A percentile compares a stretch with the other conserved stretches of the same genome.
These are phyloP conservation scores for Erethizon dorsatum DNA, from an alignment of 2,797 vertebrate species.

Conservation along the genomic window DNA sequence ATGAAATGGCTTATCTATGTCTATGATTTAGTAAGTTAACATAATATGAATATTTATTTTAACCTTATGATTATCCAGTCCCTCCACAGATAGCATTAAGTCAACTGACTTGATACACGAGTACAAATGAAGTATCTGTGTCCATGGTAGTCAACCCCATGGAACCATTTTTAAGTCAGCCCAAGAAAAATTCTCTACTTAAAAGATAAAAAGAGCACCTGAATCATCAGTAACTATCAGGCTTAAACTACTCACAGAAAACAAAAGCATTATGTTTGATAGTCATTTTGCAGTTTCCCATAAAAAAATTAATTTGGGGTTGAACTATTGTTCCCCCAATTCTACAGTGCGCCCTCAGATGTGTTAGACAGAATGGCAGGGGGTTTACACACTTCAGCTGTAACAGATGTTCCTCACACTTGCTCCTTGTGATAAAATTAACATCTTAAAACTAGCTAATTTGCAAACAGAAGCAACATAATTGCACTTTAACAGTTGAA, in stretches of 20 bases:
- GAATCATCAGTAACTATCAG: slow-evolving; percentile 74
- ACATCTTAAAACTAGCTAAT: slow-evolving; percentile 91
- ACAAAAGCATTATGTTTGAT: slow-evolving; percentile 63
- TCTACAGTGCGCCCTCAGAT: slow-evolving; percentile 82
- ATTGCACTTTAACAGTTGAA: slow-evolving; percentile 91
- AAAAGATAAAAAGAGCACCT: slow-evolving; percentile 46
- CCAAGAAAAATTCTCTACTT: slow-evolving; percentile 71
- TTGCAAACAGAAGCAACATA: slow-evolving; percentile 92
- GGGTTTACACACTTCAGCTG: slow-evolving; percentile 88
- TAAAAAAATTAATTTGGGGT: slow-evolving; percentile 81
- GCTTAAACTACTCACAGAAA: slow-evolving; percentile 73
- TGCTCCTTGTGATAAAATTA: slow-evolving; percentile 91
- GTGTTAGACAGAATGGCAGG: slow-evolving; percentile 87
- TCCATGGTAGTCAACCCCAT: not conserved
- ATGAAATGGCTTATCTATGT: not conserved
- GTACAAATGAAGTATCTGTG: not conserved
- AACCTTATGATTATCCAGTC: not conserved
- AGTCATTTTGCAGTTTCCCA: slow-evolving; percentile 82
- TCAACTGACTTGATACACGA: not conserved
- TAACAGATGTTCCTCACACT: slow-evolving; percentile 91
- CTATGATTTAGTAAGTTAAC: not conserved
- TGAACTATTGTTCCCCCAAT: slow-evolving; percentile 82
- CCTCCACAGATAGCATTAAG: not conserved
- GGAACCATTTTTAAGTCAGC: slow-evolving; percentile 30
- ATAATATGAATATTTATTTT: not conserved